Evolutionary conservation across 1,140 invertebrate genomes (phyloP), one percentile per base, ranked within the genome.

Genomic region (Stegodyphus mimosarum): DNA sequence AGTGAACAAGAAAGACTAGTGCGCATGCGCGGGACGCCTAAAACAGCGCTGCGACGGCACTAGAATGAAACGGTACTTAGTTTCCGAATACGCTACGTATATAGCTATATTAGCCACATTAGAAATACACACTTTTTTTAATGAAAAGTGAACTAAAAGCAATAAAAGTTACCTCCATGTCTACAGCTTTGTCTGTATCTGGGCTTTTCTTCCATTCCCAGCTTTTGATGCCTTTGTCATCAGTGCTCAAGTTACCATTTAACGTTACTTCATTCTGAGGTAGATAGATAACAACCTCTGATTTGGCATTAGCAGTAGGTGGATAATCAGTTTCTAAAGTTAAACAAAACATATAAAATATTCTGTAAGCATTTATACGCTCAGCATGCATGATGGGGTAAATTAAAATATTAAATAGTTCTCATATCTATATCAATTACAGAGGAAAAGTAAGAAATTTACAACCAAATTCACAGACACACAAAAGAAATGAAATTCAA

Each of bases 191-290:
- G 80, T 95, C 94, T 10, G 83, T 89, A 64, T 94, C 94, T 0
- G 94, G 93, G 80, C 95, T 95, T 89, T 97, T 97, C 0, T 95
- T 97, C 97, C 97, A 99, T 90, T 98, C 96, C 95, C 97, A 99
- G 51, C 93, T 95, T 0, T 93, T 94, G 87, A 98, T 98, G 70
- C 96, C 96, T 89, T 96, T 95, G 91, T 98, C 97, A 90, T 99
- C 97, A 0, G 95, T 95, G 80, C 96, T 98, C 64, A 94, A 90
- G 89, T 95, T 98, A 15, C 97, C 97, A 90, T 96, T 97, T 6
- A 99, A 90, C 0, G 94, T 96, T 4, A 98, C 92, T 87, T 95
- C 95, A 89, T 97, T 98, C 81, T 91, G 89, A 0, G 97, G 97
- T 71, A 98, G 92, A 91, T 96, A 96, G 87, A 99, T 93, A 67